phyloP scores from a whole-genome alignment of 2,888 invertebrate genomes.

The Corbicula japonica region DNA sequence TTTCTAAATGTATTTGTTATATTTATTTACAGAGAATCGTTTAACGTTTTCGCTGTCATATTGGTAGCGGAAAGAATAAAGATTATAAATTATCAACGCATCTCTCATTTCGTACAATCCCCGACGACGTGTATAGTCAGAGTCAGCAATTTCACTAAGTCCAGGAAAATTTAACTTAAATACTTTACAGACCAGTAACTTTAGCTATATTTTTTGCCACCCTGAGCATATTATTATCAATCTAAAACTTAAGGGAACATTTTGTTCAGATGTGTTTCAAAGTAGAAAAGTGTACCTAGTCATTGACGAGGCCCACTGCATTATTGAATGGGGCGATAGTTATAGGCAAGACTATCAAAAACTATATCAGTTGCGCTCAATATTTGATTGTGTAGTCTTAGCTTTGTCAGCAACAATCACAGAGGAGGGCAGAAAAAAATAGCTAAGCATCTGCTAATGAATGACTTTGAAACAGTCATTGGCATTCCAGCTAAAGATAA shows the following conservation, averaged over 20 bases:
- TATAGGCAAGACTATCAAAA: constrained; percentile 16
- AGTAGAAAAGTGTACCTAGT: constrained; percentile 15
- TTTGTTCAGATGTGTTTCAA: neutral
- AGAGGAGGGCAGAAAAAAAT: neutral
- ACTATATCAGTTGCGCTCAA: constrained; percentile 22
- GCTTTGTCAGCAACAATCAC: constrained; percentile 36
- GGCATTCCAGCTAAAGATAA: constrained; percentile 29
- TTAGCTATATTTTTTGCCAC: constrained; percentile 16
- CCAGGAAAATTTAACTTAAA: neutral
- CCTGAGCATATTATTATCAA: constrained; percentile 16
- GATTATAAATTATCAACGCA: no score
- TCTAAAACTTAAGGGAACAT: neutral
- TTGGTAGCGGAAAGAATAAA: no score
- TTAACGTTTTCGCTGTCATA: no score
- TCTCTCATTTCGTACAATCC: no score
- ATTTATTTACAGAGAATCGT: no score
- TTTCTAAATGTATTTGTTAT: no score
- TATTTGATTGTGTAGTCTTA: constrained; percentile 2
- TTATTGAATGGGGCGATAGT: constrained; percentile 26
- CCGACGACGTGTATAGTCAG: no score
- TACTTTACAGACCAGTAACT: neutral
- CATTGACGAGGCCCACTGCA: constrained; percentile 45
- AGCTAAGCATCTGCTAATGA: constrained; percentile 1
- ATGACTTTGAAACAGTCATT: neutral
- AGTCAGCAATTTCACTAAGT: neutral